Evolutionary conservation across 2,113 vertebrate genomes (phyloP).

Genomic region (Ariopsis seemanni): DNA sequence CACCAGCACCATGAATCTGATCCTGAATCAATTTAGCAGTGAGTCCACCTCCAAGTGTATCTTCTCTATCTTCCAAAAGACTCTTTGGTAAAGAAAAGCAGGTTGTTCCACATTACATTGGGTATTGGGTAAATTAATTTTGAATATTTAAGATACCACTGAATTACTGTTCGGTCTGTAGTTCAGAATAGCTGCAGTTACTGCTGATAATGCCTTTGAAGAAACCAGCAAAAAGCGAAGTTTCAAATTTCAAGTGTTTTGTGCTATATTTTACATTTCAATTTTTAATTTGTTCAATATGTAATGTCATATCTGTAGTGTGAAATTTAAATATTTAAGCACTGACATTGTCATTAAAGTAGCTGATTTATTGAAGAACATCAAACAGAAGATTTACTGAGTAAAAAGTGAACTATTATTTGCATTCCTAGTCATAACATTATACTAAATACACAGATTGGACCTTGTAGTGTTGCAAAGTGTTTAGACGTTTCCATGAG

Average conservation of each 20-base stretch:
- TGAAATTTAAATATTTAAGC: background rate
- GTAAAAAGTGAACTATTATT: background rate
- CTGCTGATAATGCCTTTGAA: background rate
- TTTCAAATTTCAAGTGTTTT: too few species aligned
- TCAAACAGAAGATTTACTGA: background rate
- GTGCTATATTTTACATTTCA: too few species aligned
- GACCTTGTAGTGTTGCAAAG: slow-evolving; percentile 96
- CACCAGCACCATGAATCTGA: background rate
- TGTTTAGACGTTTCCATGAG: slow-evolving; percentile 94
- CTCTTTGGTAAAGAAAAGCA: background rate
- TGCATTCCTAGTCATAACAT: background rate
- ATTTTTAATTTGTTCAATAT: background rate
- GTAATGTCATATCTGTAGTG: background rate
- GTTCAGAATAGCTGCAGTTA: background rate
- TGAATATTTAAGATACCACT: background rate
- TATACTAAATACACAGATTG: background rate
- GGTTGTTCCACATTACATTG: background rate
- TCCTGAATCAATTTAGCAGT: background rate
- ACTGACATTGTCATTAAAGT: background rate
- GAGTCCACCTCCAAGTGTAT: background rate
- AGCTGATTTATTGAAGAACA: background rate
- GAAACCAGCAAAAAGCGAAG: too few species aligned
- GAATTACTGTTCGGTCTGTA: background rate
- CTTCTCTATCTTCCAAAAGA: background rate
- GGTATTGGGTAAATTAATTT: background rate